Base-by-base conservation (phyloP, 2,113 vertebrate species). In the Thalassoma bifasciatum region DNA sequence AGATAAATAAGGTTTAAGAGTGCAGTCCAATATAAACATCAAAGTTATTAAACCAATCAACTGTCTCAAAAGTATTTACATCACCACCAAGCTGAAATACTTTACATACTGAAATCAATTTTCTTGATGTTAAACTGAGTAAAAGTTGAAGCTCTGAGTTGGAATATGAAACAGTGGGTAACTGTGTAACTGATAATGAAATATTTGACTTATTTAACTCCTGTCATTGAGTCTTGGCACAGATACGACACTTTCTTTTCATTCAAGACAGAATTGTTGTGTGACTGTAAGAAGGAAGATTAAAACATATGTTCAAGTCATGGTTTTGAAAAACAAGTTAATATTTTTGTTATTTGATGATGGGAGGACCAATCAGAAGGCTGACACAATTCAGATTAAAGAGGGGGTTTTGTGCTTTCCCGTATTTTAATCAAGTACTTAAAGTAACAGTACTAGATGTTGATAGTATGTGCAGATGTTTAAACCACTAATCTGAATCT, bases 1-100 rank as follows among this genome's bases (percentile, higher is more conserved):
- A 91, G 79, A 91, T 91, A 92, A 90, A 92, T 92, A 90, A 79
- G 19, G 24, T 78, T 75, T 67, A 58, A 75, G 70, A 77, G 72
- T 70, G 76, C 61, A 61, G 5, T 75, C 50, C 51, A 14, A 66
- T 84, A 68, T 66, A 82, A 78, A 83, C 68, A 75, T 64, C 36
- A 75, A 83, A 72, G n/a, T 68, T 85, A 62, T 61, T 56, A 50
- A 69, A 76, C 34, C 70, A 22, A 66, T 59, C 47, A 82, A 64
- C 14, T 59, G 61, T 61, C 40, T 80, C n/a, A 58, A 61, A 78
- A 56, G 26, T 84, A 80, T 79, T 16, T 76, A 84, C 78, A 77
- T 24, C 50, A 50, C 21, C 30, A 23, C 26, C 47, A 64, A 66
- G 52, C 37, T 61, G 5, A 73, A 61, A 63, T 71, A 81, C 58